These are phyloP conservation scores for Cherax quadricarinatus DNA, from an alignment of 1,140 invertebrate species.

Conservation along the genomic window DNA sequence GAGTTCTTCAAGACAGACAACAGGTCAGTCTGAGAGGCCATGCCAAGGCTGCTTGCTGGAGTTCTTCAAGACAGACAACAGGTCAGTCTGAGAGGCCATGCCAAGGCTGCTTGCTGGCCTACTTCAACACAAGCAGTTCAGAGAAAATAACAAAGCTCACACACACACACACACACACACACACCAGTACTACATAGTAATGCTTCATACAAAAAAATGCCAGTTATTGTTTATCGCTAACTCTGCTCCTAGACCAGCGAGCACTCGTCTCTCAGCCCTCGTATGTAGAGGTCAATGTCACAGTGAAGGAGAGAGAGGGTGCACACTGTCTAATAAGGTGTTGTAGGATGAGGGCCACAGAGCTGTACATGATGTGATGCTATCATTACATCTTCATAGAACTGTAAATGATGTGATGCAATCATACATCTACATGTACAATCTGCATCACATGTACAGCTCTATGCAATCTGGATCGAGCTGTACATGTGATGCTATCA, in stretches of 20 bases:
- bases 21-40: too few species aligned
- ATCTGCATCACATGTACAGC: too few species aligned
- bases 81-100: too few species aligned
- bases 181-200: conserved; percentile 33
- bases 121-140: not conserved
- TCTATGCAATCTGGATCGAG: too few species aligned
- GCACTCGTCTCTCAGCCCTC: not conserved
- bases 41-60: too few species aligned
- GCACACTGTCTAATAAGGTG: too few species aligned
- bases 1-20: too few species aligned
- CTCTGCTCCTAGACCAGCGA: not conserved
- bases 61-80: too few species aligned
- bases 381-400: not conserved
- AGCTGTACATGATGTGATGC: not conserved
- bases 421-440: not conserved
- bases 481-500: too few species aligned
- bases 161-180: conserved; percentile 37
- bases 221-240: not conserved
- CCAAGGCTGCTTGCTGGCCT: too few species aligned
- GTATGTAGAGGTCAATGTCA: not conserved
- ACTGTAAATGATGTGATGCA: not conserved
- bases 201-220: conserved; percentile 42
- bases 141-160: not conserved
- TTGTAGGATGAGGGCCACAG: not conserved
- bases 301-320: not conserved